These are phyloP conservation scores for Troides helena DNA, from an alignment of 2,888 invertebrate genomes.

Conservation along the genomic window DNA sequence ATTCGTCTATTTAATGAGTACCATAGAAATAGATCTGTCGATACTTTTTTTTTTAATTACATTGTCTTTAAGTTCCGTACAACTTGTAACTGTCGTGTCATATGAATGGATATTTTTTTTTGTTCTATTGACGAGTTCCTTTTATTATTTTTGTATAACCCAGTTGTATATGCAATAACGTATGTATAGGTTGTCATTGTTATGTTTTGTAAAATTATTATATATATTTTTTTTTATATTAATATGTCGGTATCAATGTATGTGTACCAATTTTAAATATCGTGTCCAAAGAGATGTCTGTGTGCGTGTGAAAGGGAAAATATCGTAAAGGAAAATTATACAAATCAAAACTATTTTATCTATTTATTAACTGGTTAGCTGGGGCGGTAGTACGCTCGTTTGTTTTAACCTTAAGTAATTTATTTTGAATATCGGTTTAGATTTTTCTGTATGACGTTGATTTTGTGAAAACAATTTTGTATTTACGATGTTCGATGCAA, in stretches of 20 bases:
- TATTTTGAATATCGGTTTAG: conserved; percentile 40
- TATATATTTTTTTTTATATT: conserved; percentile 30
- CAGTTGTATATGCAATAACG: conserved; percentile 15
- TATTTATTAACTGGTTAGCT: conserved; percentile 65
- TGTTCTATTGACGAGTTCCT: conserved; percentile 6
- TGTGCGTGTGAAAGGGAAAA: conserved; percentile 38
- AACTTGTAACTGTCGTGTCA: conserved; percentile 15
- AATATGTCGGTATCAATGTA: conserved; percentile 41
- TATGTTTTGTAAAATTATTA: conserved; percentile 31
- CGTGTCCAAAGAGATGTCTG: conserved; percentile 71
- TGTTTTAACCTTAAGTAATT: conserved; percentile 48
- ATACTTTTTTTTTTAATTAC: neutral
- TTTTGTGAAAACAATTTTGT: conserved; percentile 53
- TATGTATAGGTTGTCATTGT: conserved; percentile 28
- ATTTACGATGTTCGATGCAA: conserved; percentile 30
- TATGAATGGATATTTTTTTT: conserved; percentile 8
- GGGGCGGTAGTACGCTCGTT: conserved; percentile 63
- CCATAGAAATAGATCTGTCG: conserved; percentile 18
- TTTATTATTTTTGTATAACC: conserved; percentile 7
- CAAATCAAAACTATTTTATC: conserved; percentile 45
- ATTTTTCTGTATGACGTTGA: conserved; percentile 35
- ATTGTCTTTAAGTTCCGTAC: conserved; percentile 6
- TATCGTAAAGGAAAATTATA: conserved; percentile 47
- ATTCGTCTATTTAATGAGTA: conserved; percentile 1
- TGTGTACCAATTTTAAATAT: conserved; percentile 58